These are phyloP conservation scores for Campoletis sonorensis DNA, from an alignment of 1,140 invertebrate species.

Conservation along the genomic window DNA sequence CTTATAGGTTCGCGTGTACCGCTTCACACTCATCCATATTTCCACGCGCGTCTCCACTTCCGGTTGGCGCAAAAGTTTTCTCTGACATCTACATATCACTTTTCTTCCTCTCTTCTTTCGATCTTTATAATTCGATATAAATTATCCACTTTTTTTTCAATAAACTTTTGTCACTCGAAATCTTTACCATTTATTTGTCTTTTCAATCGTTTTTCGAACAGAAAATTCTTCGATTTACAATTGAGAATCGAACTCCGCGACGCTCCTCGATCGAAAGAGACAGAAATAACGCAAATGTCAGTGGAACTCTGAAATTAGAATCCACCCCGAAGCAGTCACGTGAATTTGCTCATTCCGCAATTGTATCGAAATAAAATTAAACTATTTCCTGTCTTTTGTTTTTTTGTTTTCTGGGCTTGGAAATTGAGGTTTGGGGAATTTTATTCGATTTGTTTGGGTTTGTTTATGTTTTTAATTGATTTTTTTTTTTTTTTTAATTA, in stretches of 20 bases:
- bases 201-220: neutral
- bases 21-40: conserved; percentile 45
- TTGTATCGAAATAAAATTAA: too few species aligned
- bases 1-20: conserved; percentile 37
- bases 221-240: conserved; percentile 34
- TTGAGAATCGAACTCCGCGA: conserved; percentile 33
- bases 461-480: too few species aligned
- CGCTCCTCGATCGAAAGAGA: conserved; percentile 2
- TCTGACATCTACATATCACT: conserved; percentile 3
- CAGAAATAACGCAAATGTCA: conserved; percentile 40
- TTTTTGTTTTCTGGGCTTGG: neutral
- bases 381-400: neutral
- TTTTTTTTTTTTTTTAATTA: too few species aligned
- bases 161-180: neutral
- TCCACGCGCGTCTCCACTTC: conserved; percentile 32
- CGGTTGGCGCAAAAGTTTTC: conserved; percentile 32
- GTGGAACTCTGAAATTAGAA: conserved; percentile 23
- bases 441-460: neutral
- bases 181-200: neutral
- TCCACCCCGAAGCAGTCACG: neutral
- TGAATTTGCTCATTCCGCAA: neutral
- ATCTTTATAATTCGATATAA: neutral
- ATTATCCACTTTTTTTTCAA: neutral
- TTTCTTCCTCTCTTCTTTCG: conserved; percentile 9
- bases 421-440: conserved; percentile 6